phyloP scores from a whole-genome alignment of 2,888 invertebrate species.

The Lasioglossum vierecki region DNA sequence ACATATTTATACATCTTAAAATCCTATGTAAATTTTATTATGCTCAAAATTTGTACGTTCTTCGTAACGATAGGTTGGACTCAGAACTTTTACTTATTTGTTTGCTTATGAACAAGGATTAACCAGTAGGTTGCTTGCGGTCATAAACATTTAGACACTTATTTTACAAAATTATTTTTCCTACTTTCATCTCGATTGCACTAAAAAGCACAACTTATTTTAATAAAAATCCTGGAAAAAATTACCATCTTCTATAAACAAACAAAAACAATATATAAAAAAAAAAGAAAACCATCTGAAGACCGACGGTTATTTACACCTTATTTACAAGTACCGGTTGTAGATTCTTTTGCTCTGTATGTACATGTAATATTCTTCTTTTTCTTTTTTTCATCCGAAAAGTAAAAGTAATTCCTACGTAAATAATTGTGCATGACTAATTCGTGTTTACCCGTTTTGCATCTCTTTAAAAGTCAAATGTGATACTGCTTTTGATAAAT shows the following conservation, averaged over 20 bases:
- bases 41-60: constrained; percentile 55
- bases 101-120: background rate
- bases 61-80: constrained; percentile 1
- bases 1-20: constrained; percentile 41
- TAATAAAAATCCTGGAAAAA: constrained; percentile 20
- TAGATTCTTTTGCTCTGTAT: constrained; percentile 29
- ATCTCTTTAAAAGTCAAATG: constrained; percentile 22
- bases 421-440: constrained; percentile 56
- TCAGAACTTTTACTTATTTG: constrained; percentile 22
- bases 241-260: constrained; percentile 22
- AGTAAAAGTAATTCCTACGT: constrained; percentile 22
- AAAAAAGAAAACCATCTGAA: constrained; percentile 5
- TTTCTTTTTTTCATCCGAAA: constrained; percentile 13
- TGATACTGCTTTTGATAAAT: constrained; percentile 25
- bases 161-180: constrained; percentile 33
- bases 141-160: constrained; percentile 2
- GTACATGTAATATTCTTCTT: constrained; percentile 27
- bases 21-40: constrained; percentile 35
- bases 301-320: constrained; percentile 46
- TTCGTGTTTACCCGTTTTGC: constrained; percentile 34
- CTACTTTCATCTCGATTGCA: background rate
- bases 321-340: constrained; percentile 42
- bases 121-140: background rate
- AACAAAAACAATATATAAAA: background rate
- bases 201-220: constrained; percentile 13